Evolutionary conservation across 2,888 invertebrate genomes (phyloP).

Genomic region (Leptodirus hochenwartii): DNA sequence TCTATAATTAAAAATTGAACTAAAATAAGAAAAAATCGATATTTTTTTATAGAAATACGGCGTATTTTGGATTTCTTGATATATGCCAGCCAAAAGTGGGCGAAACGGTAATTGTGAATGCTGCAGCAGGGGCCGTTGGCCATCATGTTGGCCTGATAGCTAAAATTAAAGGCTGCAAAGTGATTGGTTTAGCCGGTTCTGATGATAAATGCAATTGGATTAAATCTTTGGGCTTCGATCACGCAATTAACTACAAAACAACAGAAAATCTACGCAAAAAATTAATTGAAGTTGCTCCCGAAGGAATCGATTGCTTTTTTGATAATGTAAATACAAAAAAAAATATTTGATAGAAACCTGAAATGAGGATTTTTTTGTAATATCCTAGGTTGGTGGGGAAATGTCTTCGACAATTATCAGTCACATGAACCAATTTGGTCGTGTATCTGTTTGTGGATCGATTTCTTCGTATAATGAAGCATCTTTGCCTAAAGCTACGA

Average conservation of each 20-base stretch:
- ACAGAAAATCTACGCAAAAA: slow-evolving; percentile 29
- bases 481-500: slow-evolving; percentile 29
- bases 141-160: slow-evolving; percentile 62
- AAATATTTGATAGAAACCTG: background rate
- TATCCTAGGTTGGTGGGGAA: slow-evolving; percentile 41
- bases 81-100: slow-evolving; percentile 50
- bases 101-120: slow-evolving; percentile 53
- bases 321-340: slow-evolving; percentile 44
- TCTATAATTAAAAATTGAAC: too few relatives aligned
- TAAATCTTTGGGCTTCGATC: slow-evolving; percentile 45
- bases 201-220: slow-evolving; percentile 54
- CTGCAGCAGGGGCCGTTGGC: slow-evolving; percentile 66
- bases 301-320: slow-evolving; percentile 13
- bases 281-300: slow-evolving; percentile 40
- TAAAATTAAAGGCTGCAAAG: slow-evolving; percentile 48
- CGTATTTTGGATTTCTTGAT: slow-evolving; percentile 56
- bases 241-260: slow-evolving; percentile 54
- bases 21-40: background rate
- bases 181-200: slow-evolving; percentile 53
- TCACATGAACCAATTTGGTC: slow-evolving; percentile 41
- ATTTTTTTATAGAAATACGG: slow-evolving; percentile 40
- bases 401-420: slow-evolving; percentile 37
- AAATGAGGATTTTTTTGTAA: slow-evolving; percentile 8
- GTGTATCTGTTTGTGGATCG: slow-evolving; percentile 45
- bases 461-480: slow-evolving; percentile 41